These are phyloP conservation scores for Calcarius lapponicus DNA, from an alignment of 2,797 vertebrate genomes.

Conservation along the genomic window DNA sequence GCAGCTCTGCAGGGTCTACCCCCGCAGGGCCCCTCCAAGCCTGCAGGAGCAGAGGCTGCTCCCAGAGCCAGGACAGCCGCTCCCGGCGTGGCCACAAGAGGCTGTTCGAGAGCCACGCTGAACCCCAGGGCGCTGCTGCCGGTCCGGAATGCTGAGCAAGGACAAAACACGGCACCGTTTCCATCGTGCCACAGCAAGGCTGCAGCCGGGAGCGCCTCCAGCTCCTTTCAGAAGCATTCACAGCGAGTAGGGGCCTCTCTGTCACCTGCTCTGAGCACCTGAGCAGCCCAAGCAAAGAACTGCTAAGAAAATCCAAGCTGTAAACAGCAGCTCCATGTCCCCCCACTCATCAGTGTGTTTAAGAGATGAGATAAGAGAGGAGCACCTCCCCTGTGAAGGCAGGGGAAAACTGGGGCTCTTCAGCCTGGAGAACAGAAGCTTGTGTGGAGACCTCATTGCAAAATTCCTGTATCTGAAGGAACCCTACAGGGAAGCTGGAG, in stretches of 20 bases:
- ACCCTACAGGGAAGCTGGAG: background rate
- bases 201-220: background rate
- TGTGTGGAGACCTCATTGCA: background rate
- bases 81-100: slow-evolving; percentile 34
- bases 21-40: background rate
- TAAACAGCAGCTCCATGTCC: background rate
- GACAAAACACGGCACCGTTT: fast-evolving
- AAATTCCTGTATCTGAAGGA: background rate
- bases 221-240: background rate
- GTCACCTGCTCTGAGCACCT: background rate
- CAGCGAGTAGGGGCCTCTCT: background rate
- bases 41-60: background rate
- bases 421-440: background rate
- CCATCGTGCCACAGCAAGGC: background rate
- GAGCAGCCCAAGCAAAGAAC: background rate
- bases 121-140: background rate
- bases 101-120: slow-evolving; percentile 18
- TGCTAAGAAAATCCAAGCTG: background rate
- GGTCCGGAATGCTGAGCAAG: background rate
- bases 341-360: background rate
- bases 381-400: background rate
- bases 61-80: background rate
- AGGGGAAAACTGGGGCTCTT: background rate
- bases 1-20: background rate
- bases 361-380: background rate